These are phyloP conservation scores for Nylanderia fulva DNA, from an alignment of 1,140 invertebrate species.

Conservation along the genomic window DNA sequence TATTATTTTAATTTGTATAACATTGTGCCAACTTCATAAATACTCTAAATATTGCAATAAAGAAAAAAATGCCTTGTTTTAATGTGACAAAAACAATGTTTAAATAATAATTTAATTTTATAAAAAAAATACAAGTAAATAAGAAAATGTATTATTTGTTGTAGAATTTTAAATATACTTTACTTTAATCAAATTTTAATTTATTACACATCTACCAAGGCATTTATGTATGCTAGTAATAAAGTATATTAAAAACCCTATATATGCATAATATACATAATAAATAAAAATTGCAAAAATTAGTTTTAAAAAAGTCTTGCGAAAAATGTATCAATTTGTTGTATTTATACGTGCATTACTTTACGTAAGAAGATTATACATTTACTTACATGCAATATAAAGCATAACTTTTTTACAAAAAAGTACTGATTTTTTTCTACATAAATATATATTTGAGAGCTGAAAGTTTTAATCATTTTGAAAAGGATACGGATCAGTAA, in stretches of 20 bases:
- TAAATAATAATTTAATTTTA: slow-evolving; percentile 22
- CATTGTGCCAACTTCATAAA: too few relatives aligned
- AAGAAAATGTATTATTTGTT: slow-evolving; percentile 6
- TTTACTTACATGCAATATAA: slow-evolving; percentile 12
- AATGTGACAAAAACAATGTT: not conserved
- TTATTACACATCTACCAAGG: not conserved
- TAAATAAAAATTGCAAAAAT: slow-evolving; percentile 1
- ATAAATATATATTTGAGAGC: not conserved
- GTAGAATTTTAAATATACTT: not conserved
- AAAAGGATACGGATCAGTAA: slow-evolving; percentile 8
- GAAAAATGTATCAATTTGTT: slow-evolving; percentile 15
- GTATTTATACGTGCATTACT: not conserved
- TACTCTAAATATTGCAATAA: too few relatives aligned
- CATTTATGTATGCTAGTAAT: not conserved
- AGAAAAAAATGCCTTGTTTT: not conserved
- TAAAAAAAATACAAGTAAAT: not conserved
- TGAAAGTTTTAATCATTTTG: not conserved
- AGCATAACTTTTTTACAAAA: slow-evolving; percentile 12
- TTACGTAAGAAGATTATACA: slow-evolving; percentile 1
- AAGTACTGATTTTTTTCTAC: not conserved
- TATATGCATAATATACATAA: not conserved
- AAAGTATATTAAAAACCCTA: not conserved
- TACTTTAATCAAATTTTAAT: slow-evolving; percentile 8
- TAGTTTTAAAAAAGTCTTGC: not conserved
- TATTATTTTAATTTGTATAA: too few relatives aligned